A percentile compares a stretch with the other conserved stretches of the same genome.
Evolutionary conservation across 1,140 invertebrate genomes (phyloP).

Genomic region (Lutraria rhynchaena): DNA sequence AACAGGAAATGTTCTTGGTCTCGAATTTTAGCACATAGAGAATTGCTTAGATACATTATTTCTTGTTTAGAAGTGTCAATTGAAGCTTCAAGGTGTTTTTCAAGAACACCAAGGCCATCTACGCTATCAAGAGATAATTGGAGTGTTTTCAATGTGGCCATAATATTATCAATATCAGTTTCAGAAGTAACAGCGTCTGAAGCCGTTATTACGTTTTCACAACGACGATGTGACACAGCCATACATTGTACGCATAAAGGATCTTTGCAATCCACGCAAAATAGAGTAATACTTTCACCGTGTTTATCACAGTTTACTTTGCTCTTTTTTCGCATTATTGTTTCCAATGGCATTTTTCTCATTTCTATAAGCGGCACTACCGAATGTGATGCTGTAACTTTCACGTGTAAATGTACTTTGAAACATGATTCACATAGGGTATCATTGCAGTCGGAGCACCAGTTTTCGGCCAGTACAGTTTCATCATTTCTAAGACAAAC

Average conservation of each 20-base stretch:
- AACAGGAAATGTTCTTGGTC: slow-evolving; percentile 66
- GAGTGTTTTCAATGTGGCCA: slow-evolving; percentile 60
- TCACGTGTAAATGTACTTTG: slow-evolving; percentile 87
- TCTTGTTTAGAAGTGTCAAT: slow-evolving; percentile 63
- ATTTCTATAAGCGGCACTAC: slow-evolving; percentile 82
- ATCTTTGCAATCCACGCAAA: slow-evolving; percentile 70
- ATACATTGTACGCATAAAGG: slow-evolving; percentile 71
- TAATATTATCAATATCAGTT: slow-evolving; percentile 68
- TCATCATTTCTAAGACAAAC: slow-evolving; percentile 66
- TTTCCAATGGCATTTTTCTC: slow-evolving; percentile 68
- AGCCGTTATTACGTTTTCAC: slow-evolving; percentile 70
- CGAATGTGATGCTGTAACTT: slow-evolving; percentile 88
- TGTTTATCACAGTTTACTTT: slow-evolving; percentile 69
- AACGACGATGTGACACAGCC: slow-evolving; percentile 70
- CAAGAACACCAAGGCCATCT: slow-evolving; percentile 55
- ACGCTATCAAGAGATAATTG: slow-evolving; percentile 50
- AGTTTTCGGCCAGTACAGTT: slow-evolving; percentile 57
- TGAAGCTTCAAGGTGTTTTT: slow-evolving; percentile 65
- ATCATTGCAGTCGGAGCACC: slow-evolving; percentile 87
- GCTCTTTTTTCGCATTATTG: slow-evolving; percentile 69
- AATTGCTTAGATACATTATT: slow-evolving; percentile 60
- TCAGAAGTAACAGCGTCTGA: slow-evolving; percentile 67
- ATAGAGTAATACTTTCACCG: slow-evolving; percentile 69
- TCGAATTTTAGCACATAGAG: slow-evolving; percentile 66
- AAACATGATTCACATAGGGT: slow-evolving; percentile 89